Conservation (phyloP, 2,113 vertebrate genomes). For the Rhinolophus sinicus region DNA sequence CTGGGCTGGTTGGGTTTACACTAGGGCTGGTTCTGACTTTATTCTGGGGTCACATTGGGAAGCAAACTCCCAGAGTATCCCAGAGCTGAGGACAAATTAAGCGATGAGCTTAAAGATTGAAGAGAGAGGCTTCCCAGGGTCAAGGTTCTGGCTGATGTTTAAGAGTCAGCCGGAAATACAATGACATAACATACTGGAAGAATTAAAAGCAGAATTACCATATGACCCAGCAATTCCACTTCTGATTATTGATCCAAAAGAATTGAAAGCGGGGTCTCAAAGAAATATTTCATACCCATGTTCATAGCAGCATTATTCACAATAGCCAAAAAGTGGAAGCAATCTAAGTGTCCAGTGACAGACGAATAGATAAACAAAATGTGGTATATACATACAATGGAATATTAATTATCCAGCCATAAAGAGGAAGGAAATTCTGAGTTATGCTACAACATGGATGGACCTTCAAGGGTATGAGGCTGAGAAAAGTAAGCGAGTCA, state of each 20-base stretch:
- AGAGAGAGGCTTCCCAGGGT: neutral
- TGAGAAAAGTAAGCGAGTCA: neutral
- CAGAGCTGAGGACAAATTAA: neutral
- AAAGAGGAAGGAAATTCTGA: neutral
- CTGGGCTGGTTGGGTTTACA: neutral
- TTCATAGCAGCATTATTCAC: neutral
- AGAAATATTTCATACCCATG: neutral
- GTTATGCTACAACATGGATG: neutral
- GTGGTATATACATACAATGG: neutral
- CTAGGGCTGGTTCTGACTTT: neutral
- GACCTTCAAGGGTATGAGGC: neutral
- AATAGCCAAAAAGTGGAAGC: neutral
- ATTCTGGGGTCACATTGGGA: neutral
- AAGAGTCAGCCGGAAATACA: neutral
- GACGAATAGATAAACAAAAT: neutral
- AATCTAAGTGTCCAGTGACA: neutral
- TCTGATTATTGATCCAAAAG: neutral
- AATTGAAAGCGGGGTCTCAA: neutral
- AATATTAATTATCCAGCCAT: neutral
- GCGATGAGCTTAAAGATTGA: neutral
- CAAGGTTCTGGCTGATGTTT: neutral
- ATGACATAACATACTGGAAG: conserved; percentile 3
- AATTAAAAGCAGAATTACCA: neutral
- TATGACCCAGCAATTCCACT: neutral
- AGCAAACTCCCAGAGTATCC: neutral